A percentile compares a stretch with the other conserved stretches of the same genome.
Evolutionary conservation across 2,888 invertebrate genomes (phyloP).

Genomic region (Lepidonotus clava): DNA sequence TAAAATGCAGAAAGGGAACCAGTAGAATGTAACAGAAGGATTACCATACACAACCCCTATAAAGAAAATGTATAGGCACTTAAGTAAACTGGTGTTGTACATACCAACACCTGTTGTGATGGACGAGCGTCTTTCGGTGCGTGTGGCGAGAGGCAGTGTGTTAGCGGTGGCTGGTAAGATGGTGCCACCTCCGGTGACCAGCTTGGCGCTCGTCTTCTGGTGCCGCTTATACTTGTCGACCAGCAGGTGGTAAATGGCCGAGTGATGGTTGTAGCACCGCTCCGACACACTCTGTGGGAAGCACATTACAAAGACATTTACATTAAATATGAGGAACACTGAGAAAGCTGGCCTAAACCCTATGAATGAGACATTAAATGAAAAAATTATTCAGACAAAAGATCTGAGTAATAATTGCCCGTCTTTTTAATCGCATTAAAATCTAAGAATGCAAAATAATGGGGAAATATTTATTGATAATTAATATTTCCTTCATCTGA

Average conservation of each 20-base stretch:
- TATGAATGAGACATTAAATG: no score
- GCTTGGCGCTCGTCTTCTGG: slow-evolving; percentile 65
- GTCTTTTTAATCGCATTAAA: no score
- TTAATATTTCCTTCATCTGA: no score
- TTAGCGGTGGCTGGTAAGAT: slow-evolving; percentile 61
- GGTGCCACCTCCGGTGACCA: background rate
- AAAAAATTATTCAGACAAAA: no score
- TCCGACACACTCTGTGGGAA: slow-evolving; percentile 88
- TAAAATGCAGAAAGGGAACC: background rate
- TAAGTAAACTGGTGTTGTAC: slow-evolving; percentile 58
- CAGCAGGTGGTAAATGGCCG: slow-evolving; percentile 95
- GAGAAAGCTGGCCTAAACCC: no score
- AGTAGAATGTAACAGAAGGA: no score
- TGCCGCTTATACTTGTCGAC: slow-evolving; percentile 84
- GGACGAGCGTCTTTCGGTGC: slow-evolving; percentile 81
- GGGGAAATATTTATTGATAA: no score
- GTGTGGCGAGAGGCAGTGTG: slow-evolving; percentile 76
- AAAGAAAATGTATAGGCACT: no score
- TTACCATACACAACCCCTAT: no score
- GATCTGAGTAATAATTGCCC: no score
- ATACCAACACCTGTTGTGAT: slow-evolving; percentile 82
- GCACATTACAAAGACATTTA: background rate
- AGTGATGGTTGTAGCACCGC: slow-evolving; percentile 93
- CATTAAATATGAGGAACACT: background rate
- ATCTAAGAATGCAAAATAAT: no score